These are phyloP conservation scores for Leptonema lineaticorne DNA, from an alignment of 1,140 invertebrate species.

Conservation along the genomic window DNA sequence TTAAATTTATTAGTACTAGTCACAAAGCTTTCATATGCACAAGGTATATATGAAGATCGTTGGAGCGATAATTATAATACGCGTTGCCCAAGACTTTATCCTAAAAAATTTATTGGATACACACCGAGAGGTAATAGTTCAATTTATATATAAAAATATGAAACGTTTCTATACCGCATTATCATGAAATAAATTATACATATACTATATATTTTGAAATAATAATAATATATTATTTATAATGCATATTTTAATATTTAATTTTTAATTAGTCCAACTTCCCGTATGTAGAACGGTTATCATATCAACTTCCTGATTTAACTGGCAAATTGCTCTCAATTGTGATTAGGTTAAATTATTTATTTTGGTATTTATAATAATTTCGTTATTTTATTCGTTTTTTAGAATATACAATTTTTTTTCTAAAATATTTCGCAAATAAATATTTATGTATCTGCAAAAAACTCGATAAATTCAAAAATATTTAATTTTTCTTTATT, in stretches of 20 bases:
- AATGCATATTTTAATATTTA: conserved; percentile 5
- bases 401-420: too few relatives aligned
- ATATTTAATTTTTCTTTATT: too few relatives aligned
- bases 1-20: conserved; percentile 26
- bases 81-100: conserved; percentile 54
- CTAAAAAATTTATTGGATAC: conserved; percentile 55
- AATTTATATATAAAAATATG: neutral
- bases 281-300: neutral
- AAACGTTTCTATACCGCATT: neutral
- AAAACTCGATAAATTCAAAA: too few relatives aligned
- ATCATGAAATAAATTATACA: too few relatives aligned
- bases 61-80: conserved; percentile 54
- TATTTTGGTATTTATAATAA: too few relatives aligned
- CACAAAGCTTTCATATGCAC: conserved; percentile 30
- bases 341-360: too few relatives aligned
- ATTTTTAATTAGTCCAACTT: conserved; percentile 6
- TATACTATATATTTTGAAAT: too few relatives aligned
- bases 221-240: too few relatives aligned
- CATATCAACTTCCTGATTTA: neutral
- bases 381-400: too few relatives aligned
- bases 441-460: too few relatives aligned
- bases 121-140: conserved; percentile 49
- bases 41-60: conserved; percentile 47
- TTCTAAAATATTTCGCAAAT: too few relatives aligned
- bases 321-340: neutral